phyloP scores from a whole-genome alignment of 2,888 invertebrate genomes.

The Tribolium freemani region DNA sequence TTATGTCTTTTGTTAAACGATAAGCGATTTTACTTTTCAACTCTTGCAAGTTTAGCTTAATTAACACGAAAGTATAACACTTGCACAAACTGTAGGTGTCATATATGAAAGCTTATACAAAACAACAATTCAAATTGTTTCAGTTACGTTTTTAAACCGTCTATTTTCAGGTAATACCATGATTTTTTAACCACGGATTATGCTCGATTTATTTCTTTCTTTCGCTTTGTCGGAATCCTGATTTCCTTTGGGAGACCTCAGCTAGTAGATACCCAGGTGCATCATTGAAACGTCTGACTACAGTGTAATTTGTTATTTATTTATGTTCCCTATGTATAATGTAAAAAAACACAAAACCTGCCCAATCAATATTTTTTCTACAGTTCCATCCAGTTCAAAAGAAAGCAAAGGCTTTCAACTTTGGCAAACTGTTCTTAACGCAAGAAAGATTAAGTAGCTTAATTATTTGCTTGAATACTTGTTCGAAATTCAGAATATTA shows the following conservation, averaged over 20 bases:
- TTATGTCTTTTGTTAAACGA: too few relatives aligned
- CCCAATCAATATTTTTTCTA: slow-evolving; percentile 5
- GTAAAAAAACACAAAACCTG: slow-evolving; percentile 9
- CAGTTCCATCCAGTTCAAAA: too few relatives aligned
- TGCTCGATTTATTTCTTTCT: slow-evolving; percentile 21
- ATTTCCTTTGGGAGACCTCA: slow-evolving; percentile 37
- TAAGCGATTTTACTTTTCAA: too few relatives aligned
- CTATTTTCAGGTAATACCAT: background rate
- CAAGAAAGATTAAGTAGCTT: background rate
- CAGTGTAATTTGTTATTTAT: slow-evolving; percentile 36
- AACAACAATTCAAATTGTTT: background rate
- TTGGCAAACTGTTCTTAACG: slow-evolving; percentile 5
- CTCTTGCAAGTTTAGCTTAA: too few relatives aligned
- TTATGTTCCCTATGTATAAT: slow-evolving; percentile 24
- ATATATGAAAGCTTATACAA: too few relatives aligned
- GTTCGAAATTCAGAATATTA: background rate
- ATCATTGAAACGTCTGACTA: slow-evolving; percentile 36
- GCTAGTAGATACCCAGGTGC: slow-evolving; percentile 34
- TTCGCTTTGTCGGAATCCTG: slow-evolving; percentile 25
- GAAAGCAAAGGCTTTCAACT: background rate
- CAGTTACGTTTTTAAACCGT: background rate
- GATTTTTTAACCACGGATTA: slow-evolving; percentile 6
- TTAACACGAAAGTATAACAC: too few relatives aligned
- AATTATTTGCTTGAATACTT: background rate
- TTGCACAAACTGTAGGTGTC: too few relatives aligned